These are phyloP conservation scores for Apotomis turbidana DNA, from an alignment of 2,888 invertebrate species.

Conservation along the genomic window DNA sequence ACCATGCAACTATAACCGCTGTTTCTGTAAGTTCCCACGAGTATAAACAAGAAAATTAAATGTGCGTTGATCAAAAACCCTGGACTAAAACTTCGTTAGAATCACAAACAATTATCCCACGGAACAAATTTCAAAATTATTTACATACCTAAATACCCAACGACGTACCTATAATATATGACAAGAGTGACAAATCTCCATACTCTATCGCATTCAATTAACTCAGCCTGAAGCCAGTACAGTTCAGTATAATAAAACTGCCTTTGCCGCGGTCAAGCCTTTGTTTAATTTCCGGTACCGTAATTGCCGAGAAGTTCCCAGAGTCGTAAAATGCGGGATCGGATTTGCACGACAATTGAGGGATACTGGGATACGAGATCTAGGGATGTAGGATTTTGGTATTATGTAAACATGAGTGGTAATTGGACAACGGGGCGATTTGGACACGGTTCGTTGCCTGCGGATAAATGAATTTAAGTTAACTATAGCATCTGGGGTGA, in stretches of 20 bases:
- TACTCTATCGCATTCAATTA: constrained; percentile 35
- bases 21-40: too few relatives aligned
- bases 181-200: constrained; percentile 24
- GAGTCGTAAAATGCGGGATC: constrained; percentile 45
- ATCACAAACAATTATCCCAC: too few relatives aligned
- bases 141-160: too few relatives aligned
- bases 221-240: constrained; percentile 25
- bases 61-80: too few relatives aligned
- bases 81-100: too few relatives aligned
- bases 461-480: constrained; percentile 38
- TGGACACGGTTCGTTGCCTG: constrained; percentile 29
- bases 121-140: too few relatives aligned
- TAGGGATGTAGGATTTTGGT: constrained; percentile 34
- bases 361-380: constrained; percentile 32
- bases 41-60: too few relatives aligned
- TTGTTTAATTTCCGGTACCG: constrained; percentile 61
- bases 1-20: too few relatives aligned
- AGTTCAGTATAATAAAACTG: constrained; percentile 41
- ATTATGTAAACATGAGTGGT: constrained; percentile 45
- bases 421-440: constrained; percentile 37
- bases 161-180: background rate
- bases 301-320: constrained; percentile 58
- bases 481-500: constrained; percentile 17
- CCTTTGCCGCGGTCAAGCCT: constrained; percentile 54
- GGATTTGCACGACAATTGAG: constrained; percentile 40